Evolutionary conservation across 2,113 vertebrate genomes (phyloP).

Genomic region (Naja naja): DNA sequence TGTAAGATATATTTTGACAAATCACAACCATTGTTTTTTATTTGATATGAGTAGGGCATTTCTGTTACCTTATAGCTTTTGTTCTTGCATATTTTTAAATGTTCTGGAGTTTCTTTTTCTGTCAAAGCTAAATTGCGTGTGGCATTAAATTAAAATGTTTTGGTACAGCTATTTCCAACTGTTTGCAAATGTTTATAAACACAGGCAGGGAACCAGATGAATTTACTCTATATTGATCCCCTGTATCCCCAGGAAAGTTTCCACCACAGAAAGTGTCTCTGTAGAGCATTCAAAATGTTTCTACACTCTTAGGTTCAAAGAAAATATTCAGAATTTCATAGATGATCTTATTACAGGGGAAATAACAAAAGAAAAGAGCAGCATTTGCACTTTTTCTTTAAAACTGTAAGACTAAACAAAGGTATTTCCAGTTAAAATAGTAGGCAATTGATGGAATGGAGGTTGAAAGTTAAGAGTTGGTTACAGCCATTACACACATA

Average conservation of each 20-base stretch:
- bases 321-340: neutral
- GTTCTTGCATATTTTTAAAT: neutral
- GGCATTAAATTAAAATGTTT: neutral
- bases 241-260: neutral
- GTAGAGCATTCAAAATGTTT: neutral
- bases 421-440: neutral
- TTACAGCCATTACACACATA: neutral
- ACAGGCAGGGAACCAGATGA: neutral
- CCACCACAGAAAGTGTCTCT: neutral
- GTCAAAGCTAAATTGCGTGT: neutral
- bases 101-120: neutral
- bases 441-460: neutral
- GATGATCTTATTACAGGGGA: neutral
- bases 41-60: neutral
- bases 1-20: neutral
- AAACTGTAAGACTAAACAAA: neutral
- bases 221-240: neutral
- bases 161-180: neutral
- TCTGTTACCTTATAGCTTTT: neutral
- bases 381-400: neutral
- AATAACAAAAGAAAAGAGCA: neutral
- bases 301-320: neutral
- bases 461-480: neutral
- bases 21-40: neutral
- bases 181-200: neutral